phyloP scores from a whole-genome alignment of 2,888 invertebrate genomes.

The Muscina levida region DNA sequence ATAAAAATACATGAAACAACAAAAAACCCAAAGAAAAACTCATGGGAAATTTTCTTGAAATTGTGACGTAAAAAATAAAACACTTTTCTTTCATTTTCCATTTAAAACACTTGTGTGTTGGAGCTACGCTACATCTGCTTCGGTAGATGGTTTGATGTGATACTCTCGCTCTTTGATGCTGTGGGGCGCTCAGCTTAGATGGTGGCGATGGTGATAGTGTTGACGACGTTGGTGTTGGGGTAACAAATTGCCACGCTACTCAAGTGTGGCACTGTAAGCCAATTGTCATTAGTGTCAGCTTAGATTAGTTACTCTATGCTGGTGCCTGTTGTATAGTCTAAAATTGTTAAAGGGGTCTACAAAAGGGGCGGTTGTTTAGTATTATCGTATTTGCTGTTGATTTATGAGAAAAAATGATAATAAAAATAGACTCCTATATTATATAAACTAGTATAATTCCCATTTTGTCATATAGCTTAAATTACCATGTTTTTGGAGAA shows the following conservation, averaged over 20 bases:
- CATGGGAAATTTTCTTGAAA: conserved; percentile 55
- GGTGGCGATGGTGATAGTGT: conserved; percentile 9
- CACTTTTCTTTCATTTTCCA: conserved; percentile 7
- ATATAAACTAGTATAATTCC: too few species aligned
- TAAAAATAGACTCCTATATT: too few species aligned
- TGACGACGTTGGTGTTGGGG: conserved; percentile 24
- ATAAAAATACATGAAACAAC: conserved; percentile 2
- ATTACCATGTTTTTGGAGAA: too few species aligned
- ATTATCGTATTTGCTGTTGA: too few species aligned
- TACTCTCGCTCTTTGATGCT: too few species aligned
- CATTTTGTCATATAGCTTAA: too few species aligned
- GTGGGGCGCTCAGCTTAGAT: too few species aligned
- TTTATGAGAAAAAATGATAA: too few species aligned
- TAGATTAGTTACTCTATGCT: conserved; percentile 46
- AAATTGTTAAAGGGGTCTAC: background rate
- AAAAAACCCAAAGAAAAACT: conserved; percentile 26
- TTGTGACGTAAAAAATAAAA: conserved; percentile 12
- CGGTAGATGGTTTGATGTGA: background rate
- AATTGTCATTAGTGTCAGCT: conserved; percentile 61
- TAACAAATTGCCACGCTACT: conserved; percentile 57
- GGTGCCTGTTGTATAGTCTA: background rate
- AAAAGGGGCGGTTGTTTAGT: background rate
- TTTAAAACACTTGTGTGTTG: background rate
- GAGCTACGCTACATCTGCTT: conserved; percentile 7
- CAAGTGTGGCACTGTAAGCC: conserved; percentile 61